Base-by-base conservation (phyloP, 2,888 invertebrate species). In the Chaetogeoica ovagalla region DNA sequence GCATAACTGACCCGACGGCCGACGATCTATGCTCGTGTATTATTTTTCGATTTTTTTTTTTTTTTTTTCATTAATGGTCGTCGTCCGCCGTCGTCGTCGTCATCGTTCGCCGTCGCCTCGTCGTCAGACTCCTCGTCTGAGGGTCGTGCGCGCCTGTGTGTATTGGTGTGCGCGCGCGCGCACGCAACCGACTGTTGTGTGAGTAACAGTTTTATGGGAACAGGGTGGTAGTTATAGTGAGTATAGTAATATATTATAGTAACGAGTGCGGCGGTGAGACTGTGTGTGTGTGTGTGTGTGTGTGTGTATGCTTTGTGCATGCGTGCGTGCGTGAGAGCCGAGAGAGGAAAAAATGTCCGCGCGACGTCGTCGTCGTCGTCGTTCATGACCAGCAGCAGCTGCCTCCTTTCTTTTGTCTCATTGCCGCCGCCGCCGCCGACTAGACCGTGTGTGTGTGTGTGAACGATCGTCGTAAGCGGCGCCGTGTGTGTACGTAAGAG, bases 341-440 rank as follows among this genome's bases (percentile, higher is more conserved):
- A 63, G 57, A 43, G 63, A 68, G 39, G 55, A 63, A 77, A 76
- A 79, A 79, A 79, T 79, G 63, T 63, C 63, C 63, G 79, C 65
- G 63, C 79, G 70, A 63, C 63, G 75, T 43, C 57, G 30, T 30
- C 63, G 75, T 43, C 57, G 30, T 30, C 30, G 63, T 73, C 76
- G 79, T 79, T 79, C 79, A 79, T 79, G 79, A 79, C 79, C 79
- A 57, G 77, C 77, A 77, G 74, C 75, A 43, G 75, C 75, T 69
- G 68, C 68, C 70, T 79, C 70, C 63, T 79, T 79, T 71, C 71
- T 79, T 79, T 79, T 79, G 71, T 79, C 71, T 71, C 79, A 66
- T 21, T 43, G 63, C 65, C 52, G 62, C 62, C 72, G 71, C 66
- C 43, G 60, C 30, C 30, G 65, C 37, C 74, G 66, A 65, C 55